A percentile compares a stretch with the other conserved stretches of the same genome.
Conservation (phyloP, 2,113 vertebrate genomes). For the Meriones unguiculatus region DNA sequence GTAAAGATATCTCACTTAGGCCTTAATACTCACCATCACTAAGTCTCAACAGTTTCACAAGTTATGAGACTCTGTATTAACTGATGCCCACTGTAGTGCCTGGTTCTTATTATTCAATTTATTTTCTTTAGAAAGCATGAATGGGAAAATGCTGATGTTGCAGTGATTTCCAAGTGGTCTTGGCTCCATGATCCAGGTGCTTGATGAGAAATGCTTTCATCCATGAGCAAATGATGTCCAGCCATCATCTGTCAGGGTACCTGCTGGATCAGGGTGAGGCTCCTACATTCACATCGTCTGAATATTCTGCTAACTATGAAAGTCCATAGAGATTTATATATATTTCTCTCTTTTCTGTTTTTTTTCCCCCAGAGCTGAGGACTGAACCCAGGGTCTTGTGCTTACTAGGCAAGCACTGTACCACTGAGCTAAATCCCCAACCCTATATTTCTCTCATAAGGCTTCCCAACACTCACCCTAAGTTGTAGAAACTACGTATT, state of each 20-base stretch:
- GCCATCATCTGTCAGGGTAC: background rate
- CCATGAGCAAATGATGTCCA: background rate
- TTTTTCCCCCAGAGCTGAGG: no score
- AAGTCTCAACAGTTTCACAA: background rate
- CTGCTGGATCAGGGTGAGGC: background rate
- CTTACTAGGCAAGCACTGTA: no score
- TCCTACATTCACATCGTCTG: background rate
- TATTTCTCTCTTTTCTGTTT: background rate
- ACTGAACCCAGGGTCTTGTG: no score
- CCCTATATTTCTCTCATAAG: background rate
- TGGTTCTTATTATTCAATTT: background rate
- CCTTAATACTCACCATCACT: background rate
- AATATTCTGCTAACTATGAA: background rate
- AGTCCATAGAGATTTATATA: background rate
- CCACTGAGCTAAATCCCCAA: no score
- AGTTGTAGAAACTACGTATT: background rate
- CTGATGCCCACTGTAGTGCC: no score
- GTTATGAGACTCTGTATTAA: background rate
- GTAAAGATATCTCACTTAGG: background rate
- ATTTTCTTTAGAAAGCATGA: background rate
- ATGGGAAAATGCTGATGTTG: background rate
- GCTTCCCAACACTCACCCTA: no score
- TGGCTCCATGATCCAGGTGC: accelerated
- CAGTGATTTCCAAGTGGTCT: accelerated
- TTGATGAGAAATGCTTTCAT: background rate